These are phyloP conservation scores for Eolophus roseicapilla DNA, from an alignment of 2,113 vertebrate species.

Conservation along the genomic window DNA sequence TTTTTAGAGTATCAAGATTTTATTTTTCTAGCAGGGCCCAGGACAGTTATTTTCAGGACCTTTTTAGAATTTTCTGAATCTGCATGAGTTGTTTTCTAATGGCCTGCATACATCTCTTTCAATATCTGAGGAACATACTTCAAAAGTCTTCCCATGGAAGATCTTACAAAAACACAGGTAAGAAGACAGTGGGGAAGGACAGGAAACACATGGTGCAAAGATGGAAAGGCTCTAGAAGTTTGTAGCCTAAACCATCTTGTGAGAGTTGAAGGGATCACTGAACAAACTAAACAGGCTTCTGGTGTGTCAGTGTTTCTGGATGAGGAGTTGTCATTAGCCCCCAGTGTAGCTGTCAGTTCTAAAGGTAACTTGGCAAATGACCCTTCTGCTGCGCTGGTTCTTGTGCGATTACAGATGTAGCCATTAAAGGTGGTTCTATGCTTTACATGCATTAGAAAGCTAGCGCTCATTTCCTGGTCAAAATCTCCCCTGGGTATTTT, in stretches of 20 bases:
- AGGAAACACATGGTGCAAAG: background rate
- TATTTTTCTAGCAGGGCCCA: background rate
- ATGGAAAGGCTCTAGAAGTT: background rate
- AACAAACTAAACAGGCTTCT: background rate
- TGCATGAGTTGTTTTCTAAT: background rate
- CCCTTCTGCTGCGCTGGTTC: background rate
- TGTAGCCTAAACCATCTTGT: background rate
- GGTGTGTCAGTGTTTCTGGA: background rate
- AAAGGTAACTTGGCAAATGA: background rate
- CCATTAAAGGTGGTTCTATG: conserved; percentile 2
- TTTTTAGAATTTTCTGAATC: background rate
- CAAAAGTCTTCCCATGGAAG: background rate
- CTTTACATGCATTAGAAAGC: background rate
- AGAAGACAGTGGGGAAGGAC: background rate
- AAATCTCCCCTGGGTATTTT: conserved; percentile 56
- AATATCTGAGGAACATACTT: background rate
- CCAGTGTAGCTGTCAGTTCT: background rate
- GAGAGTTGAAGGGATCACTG: background rate
- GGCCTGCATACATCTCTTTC: background rate
- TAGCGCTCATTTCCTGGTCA: background rate
- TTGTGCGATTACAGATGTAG: background rate
- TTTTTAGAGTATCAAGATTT: background rate
- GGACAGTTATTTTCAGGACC: background rate
- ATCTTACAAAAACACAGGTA: background rate
- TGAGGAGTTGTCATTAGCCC: background rate